Evolutionary conservation across 2,113 vertebrate species (phyloP).

Genomic region (Tachuris rubrigastra): DNA sequence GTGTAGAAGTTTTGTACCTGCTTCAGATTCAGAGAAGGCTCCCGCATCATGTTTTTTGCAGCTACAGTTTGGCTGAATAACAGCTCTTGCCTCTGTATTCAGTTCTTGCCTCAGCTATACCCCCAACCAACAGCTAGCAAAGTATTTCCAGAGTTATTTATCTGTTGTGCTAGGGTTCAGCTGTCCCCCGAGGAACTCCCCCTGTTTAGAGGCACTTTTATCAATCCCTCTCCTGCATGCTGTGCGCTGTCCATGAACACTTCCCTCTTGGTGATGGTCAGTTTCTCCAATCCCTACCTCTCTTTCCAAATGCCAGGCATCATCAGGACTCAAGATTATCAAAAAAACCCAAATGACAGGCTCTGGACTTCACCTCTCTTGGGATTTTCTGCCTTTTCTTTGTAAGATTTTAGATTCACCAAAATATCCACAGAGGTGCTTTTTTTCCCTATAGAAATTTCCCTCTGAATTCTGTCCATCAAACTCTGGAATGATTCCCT

Average conservation of each 20-base stretch:
- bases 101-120: background rate
- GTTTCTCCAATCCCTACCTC: background rate
- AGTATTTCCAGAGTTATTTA: conserved; percentile 10
- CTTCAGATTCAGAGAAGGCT: background rate
- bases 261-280: background rate
- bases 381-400: background rate
- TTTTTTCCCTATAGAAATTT: background rate
- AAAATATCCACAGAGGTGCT: background rate
- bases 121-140: background rate
- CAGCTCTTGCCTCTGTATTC: background rate
- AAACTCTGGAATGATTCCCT: background rate
- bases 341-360: background rate
- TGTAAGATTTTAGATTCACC: background rate
- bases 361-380: background rate
- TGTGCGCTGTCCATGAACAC: background rate
- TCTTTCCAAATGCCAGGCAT: background rate
- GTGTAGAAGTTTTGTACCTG: background rate
- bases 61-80: background rate
- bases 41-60: background rate
- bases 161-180: background rate
- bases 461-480: background rate
- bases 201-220: background rate
- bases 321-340: rapidly evolving
- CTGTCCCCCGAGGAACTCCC: background rate
- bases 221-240: background rate